Evolutionary conservation across 1,140 invertebrate genomes (phyloP), one percentile per base, ranked within the genome.

Genomic region (Drosophila tropicalis): DNA sequence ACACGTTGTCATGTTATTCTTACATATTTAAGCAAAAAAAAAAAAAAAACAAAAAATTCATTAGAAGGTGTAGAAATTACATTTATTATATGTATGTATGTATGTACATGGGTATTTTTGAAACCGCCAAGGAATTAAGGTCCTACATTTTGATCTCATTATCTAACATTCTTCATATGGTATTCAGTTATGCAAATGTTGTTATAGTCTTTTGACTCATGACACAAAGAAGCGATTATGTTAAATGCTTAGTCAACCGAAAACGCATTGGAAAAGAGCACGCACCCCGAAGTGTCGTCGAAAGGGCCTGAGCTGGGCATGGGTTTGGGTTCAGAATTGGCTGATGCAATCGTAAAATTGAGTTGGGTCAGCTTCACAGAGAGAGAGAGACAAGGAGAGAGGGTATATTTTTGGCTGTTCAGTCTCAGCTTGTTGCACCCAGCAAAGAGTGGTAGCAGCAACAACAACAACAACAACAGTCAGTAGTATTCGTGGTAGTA

Each of bases 261-360:
- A 51, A 51, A 51, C 44, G 44, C 44, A 51, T 51, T 51, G 44
- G 13, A 41, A 67, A 72, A 77, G 73, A 41, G 67, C 81, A 69
- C 39, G 65, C 57, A 62, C 3, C 29, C 39, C 32, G 56, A 62
- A 41, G 36, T n/a, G 41, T 40, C 15, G 39, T 4, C 22, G 17
- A 17, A 17, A 10, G 9, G 19, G 62, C 13, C 62, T 56, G 13
- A 22, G 44, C 44, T 47, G 44, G 34, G 34, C 9, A 13, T 39
- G 36, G 36, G 36, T 39, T 39, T 39, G 10, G 44, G 44, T 70
- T 62, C 63, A 57, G 71, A 68, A 83, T 79, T 86, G 82, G 82
- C 82, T 86, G 82, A 86, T 86, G 82, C 83, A 86, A 86, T 86
- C 68, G 54, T 17, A 54, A 54, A 55, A 47, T 15, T 56, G 56